phyloP scores from a whole-genome alignment of 2,888 invertebrate species.

The Xanthorhoe designata region DNA sequence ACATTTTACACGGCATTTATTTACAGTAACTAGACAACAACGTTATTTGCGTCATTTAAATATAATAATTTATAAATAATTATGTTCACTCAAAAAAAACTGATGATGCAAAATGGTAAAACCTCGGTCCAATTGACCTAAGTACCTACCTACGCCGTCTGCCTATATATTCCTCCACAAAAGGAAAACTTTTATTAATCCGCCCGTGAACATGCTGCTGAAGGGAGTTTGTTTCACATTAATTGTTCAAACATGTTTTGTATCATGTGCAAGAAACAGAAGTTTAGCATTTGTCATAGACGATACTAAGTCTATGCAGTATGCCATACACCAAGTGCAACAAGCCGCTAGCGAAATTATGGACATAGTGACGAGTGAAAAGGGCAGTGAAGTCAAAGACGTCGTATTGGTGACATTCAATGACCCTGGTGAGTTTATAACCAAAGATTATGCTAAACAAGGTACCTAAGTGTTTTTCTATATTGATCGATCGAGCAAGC shows the following conservation, averaged over 20 bases:
- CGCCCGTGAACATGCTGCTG: conserved; percentile 6
- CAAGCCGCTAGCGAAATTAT: conserved; percentile 44
- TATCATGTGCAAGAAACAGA: conserved; percentile 43
- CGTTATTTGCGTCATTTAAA: no score
- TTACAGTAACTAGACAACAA: no score
- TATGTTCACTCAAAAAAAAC: no score
- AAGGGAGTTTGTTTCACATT: not conserved
- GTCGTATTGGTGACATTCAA: conserved; percentile 58
- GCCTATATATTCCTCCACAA: not conserved
- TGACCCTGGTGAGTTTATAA: conserved; percentile 51
- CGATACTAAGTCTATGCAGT: conserved; percentile 49
- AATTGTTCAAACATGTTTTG: conserved; percentile 24
- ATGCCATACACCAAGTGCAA: conserved; percentile 49
- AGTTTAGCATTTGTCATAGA: conserved; percentile 56
- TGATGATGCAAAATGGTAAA: no score
- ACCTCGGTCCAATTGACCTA: no score
- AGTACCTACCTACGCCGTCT: no score
- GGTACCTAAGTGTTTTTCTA: no score
- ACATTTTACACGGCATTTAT: no score
- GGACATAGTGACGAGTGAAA: conserved; percentile 46
- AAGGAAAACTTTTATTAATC: not conserved
- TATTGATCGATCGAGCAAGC: no score
- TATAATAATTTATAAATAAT: no score
- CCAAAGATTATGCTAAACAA: not conserved
- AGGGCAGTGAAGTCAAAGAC: conserved; percentile 49